Conservation (phyloP, 2,113 vertebrate species). For the Chlamydotis undulata region DNA sequence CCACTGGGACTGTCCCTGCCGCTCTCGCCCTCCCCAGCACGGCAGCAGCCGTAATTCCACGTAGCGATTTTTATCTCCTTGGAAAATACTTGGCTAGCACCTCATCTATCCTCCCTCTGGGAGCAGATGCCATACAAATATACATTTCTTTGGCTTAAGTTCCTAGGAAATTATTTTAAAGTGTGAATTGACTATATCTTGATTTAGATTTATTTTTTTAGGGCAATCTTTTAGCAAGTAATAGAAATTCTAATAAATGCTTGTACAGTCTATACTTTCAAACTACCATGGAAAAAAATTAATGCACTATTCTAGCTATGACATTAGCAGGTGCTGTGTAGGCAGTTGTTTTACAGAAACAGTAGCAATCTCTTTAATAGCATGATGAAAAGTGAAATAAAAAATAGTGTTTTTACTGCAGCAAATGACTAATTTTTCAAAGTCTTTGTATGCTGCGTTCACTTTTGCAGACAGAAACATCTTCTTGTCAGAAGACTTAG, state of each 20-base stretch:
- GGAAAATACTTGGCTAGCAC: not conserved
- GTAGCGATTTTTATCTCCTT: not conserved
- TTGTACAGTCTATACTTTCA: not conserved
- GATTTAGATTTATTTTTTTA: not conserved
- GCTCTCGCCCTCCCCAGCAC: accelerated
- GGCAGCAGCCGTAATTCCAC: not conserved
- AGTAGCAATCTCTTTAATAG: constrained; percentile 3
- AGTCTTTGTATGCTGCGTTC: not conserved
- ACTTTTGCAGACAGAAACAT: not conserved
- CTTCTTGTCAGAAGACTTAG: not conserved
- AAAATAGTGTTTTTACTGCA: not conserved
- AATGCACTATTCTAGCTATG: not conserved
- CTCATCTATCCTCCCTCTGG: not conserved
- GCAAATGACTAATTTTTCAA: not conserved
- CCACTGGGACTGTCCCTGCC: not conserved
- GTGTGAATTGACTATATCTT: not conserved
- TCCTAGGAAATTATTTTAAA: not conserved
- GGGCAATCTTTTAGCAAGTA: not conserved
- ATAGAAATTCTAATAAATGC: constrained; percentile 16
- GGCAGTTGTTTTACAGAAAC: constrained; percentile 54
- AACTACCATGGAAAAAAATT: constrained; percentile 26
- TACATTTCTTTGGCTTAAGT: not conserved
- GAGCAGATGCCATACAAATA: not conserved
- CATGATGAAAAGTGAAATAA: not conserved
- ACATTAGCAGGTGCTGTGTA: constrained; percentile 57